These are phyloP conservation scores for Sarcophaga peregrina DNA, from an alignment of 1,140 invertebrate species.

Conservation along the genomic window DNA sequence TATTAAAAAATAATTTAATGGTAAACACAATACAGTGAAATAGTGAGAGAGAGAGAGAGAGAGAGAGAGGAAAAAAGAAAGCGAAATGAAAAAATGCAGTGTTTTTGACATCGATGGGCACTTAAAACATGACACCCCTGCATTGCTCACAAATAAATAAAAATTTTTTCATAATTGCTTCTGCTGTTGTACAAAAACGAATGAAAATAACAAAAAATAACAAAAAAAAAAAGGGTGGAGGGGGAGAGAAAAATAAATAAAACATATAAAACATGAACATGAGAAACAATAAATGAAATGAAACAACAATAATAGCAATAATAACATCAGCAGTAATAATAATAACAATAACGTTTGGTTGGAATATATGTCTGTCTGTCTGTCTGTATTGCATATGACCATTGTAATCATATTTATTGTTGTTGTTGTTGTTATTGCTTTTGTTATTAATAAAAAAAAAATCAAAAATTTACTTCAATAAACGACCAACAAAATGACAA, in stretches of 20 bases:
- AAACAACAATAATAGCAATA: too few relatives aligned
- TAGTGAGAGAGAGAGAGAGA: too few relatives aligned
- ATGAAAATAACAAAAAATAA: too few relatives aligned
- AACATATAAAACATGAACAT: background rate
- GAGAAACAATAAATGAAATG: too few relatives aligned
- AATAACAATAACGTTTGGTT: too few relatives aligned
- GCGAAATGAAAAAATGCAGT: background rate
- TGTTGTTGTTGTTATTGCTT: background rate
- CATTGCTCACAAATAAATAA: conserved; percentile 25
- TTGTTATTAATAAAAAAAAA: background rate
- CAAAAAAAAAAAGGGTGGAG: too few relatives aligned
- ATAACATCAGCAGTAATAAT: too few relatives aligned
- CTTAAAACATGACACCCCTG: conserved; percentile 21
- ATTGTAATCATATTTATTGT: background rate
- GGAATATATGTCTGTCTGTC: too few relatives aligned
- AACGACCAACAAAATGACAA: background rate
- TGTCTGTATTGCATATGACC: background rate
- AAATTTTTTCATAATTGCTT: background rate
- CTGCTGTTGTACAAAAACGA: too few relatives aligned
- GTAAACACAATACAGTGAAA: background rate
- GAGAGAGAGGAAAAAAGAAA: too few relatives aligned
- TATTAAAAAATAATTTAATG: background rate
- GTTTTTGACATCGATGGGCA: conserved; percentile 12
- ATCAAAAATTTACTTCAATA: background rate
- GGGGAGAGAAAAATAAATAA: background rate